Evolutionary conservation across 2,888 invertebrate genomes (phyloP).

Genomic region (Mayetiola destructor): DNA sequence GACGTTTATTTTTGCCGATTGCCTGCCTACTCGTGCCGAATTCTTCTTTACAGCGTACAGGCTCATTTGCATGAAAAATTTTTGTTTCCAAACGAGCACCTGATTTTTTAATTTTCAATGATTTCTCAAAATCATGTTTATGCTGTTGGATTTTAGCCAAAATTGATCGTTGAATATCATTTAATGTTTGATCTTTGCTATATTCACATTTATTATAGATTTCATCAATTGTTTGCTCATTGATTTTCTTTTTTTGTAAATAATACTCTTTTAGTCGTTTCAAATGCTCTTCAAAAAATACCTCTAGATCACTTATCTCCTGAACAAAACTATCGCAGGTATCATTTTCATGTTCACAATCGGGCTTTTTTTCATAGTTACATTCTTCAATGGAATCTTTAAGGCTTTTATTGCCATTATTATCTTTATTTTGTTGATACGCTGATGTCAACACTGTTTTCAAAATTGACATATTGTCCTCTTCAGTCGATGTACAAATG

Average conservation of each 20-base stretch:
- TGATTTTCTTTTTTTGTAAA: conserved; percentile 22
- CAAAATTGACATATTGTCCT: background rate
- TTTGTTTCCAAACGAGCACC: background rate
- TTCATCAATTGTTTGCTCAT: conserved; percentile 21
- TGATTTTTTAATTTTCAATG: background rate
- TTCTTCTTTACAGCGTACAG: background rate
- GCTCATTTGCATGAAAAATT: background rate
- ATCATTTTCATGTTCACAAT: conserved; percentile 9
- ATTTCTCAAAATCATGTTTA: background rate
- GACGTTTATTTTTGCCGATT: background rate
- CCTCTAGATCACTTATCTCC: conserved; percentile 24
- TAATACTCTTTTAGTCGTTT: conserved; percentile 23
- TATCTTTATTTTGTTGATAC: background rate
- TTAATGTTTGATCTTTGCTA: background rate
- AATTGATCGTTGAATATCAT: background rate
- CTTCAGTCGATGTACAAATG: background rate
- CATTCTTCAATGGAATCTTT: background rate
- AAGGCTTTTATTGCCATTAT: background rate
- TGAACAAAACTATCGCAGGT: conserved; percentile 20
- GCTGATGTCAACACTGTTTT: background rate
- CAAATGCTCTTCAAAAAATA: conserved; percentile 24
- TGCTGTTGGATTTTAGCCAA: background rate
- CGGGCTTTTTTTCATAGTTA: conserved; percentile 7
- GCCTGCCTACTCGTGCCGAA: background rate
- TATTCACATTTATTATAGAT: conserved; percentile 20